A percentile compares a stretch with the other conserved stretches of the same genome.
Evolutionary conservation across 2,888 invertebrate genomes (phyloP).

Genomic region (Drosophila trichaetosa): DNA sequence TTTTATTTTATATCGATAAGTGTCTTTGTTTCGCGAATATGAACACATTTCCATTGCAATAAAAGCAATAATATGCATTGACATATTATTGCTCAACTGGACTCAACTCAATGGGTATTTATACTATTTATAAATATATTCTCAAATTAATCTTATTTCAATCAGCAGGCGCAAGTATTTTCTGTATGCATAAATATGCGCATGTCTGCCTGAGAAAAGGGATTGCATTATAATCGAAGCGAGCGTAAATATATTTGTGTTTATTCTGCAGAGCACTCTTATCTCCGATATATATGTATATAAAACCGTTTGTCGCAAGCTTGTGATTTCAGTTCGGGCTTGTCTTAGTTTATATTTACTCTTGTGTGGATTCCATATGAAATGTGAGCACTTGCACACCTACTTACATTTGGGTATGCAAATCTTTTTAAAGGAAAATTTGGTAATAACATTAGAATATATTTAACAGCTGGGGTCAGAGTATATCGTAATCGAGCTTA

Average conservation of each 20-base stretch:
- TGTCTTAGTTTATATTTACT: not conserved
- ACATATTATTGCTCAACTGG: not conserved
- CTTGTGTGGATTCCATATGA: not conserved
- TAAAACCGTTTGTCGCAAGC: not conserved
- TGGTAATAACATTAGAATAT: not conserved
- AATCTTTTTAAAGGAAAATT: not conserved
- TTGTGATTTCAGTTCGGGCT: no score
- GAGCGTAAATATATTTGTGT: not conserved
- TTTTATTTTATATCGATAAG: not conserved
- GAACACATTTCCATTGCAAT: not conserved
- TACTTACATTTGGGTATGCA: not conserved
- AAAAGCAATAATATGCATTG: not conserved
- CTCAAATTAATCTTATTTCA: not conserved
- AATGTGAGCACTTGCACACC: not conserved
- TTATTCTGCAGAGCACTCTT: not conserved
- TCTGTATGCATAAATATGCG: not conserved
- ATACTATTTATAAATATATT: not conserved
- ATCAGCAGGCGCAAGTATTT: slow-evolving; percentile 2
- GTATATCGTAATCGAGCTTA: not conserved
- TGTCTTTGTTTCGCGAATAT: not conserved
- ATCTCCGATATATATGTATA: not conserved
- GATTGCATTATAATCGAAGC: not conserved
- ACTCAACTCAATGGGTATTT: not conserved
- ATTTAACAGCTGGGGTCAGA: not conserved
- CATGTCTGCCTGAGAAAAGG: not conserved